These are phyloP conservation scores for Carassius carassius DNA, from an alignment of 2,113 vertebrate genomes.

Conservation along the genomic window DNA sequence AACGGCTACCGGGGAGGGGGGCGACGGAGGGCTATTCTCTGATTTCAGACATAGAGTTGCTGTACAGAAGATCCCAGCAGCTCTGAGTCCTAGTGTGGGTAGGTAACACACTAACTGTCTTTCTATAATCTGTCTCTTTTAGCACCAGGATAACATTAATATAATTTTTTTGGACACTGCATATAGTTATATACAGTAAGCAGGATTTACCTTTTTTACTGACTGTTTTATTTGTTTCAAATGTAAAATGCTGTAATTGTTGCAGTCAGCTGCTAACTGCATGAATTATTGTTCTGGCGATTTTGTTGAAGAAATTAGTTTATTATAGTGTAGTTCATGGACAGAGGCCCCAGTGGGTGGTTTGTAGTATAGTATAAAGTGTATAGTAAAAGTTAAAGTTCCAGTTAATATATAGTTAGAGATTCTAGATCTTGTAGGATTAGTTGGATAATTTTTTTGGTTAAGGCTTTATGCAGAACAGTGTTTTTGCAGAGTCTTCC, in stretches of 20 bases:
- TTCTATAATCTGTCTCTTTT: slow-evolving; percentile 37
- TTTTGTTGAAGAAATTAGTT: background rate
- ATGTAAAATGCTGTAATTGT: too few species aligned
- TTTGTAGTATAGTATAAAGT: background rate
- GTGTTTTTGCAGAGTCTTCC: background rate
- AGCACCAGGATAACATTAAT: background rate
- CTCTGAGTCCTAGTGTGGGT: slow-evolving; percentile 72
- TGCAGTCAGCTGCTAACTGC: background rate
- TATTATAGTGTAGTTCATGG: too few species aligned
- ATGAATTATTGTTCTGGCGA: background rate
- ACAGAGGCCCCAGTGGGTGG: background rate
- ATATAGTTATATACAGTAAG: too few species aligned
- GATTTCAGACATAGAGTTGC: slow-evolving; percentile 61
- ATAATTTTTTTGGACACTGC: too few species aligned
- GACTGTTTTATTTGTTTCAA: too few species aligned
- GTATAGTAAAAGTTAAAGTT: background rate
- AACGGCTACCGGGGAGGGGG: slow-evolving; percentile 18
- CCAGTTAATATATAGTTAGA: background rate
- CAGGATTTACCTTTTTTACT: too few species aligned
- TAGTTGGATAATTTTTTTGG: background rate
- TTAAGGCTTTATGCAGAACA: slow-evolving; percentile 2
- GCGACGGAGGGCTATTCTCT: slow-evolving; percentile 57
- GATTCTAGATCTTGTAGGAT: background rate
- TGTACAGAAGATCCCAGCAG: slow-evolving; percentile 65
- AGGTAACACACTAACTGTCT: slow-evolving; percentile 63